Evolutionary conservation across 2,797 vertebrate genomes (phyloP).

Genomic region (Periophthalmus magnuspinnatus): DNA sequence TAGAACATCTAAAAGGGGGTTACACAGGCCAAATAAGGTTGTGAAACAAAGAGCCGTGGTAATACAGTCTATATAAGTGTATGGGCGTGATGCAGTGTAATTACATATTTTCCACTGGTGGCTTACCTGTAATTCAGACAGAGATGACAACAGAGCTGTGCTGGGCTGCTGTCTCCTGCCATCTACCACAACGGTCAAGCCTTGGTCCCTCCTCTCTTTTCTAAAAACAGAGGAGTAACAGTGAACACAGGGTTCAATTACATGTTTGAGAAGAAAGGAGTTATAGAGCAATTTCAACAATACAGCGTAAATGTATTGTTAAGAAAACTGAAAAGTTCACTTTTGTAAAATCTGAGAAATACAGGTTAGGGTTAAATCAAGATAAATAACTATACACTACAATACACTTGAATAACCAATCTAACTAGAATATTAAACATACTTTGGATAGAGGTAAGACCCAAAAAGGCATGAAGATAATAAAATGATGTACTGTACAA

Average conservation of each 20-base stretch:
- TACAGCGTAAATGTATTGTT: neutral
- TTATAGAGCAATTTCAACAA: neutral
- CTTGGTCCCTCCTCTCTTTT: slow-evolving; percentile 79
- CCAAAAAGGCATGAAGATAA: no score
- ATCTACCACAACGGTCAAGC: slow-evolving; percentile 82
- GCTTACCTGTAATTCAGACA: slow-evolving; percentile 84
- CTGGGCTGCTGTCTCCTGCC: slow-evolving; percentile 75
- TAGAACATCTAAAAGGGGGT: neutral
- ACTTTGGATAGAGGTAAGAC: no score
- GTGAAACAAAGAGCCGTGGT: slow-evolving; percentile 19
- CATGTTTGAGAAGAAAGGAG: neutral
- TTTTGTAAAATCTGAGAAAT: no score
- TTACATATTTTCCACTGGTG: slow-evolving; percentile 58
- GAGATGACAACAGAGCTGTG: slow-evolving; percentile 75
- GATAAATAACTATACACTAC: no score
- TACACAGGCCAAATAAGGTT: neutral
- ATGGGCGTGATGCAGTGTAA: slow-evolving; percentile 53
- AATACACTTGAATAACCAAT: no score
- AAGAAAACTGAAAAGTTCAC: no score
- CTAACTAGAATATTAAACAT: no score
- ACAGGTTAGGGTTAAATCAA: no score
- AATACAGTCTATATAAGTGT: slow-evolving; percentile 19
- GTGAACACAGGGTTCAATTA: slow-evolving; percentile 21
- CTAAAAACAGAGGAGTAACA: slow-evolving; percentile 62
- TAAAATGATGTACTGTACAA: no score